A percentile compares a stretch with the other conserved stretches of the same genome.
phyloP scores from a whole-genome alignment of 2,888 invertebrate species.

The Nycteola revayana region DNA sequence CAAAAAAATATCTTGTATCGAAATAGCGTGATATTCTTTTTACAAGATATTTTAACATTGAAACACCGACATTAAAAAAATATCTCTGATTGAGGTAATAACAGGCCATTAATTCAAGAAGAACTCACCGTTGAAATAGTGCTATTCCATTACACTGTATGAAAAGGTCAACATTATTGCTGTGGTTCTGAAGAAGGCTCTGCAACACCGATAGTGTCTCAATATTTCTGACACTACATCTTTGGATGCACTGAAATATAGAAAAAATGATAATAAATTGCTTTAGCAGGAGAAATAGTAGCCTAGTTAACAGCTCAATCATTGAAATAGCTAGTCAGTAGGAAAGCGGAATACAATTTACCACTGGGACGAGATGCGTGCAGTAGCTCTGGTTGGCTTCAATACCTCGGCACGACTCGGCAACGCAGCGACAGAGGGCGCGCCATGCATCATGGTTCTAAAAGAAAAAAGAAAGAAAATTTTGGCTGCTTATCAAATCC shows the following conservation, averaged over 20 bases:
- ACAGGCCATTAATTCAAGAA: no score
- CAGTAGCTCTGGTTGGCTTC: conserved; percentile 59
- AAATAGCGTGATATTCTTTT: no score
- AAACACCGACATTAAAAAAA: no score
- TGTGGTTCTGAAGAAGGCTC: conserved; percentile 51
- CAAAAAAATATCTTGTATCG: no score
- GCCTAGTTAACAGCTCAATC: no score
- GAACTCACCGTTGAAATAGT: conserved; percentile 56
- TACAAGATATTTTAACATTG: no score
- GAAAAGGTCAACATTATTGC: conserved; percentile 51
- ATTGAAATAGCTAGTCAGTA: no score
- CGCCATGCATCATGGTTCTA: conserved; percentile 65
- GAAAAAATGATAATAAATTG: no score
- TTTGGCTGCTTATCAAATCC: no score
- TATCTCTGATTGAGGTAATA: no score
- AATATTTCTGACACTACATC: conserved; percentile 43
- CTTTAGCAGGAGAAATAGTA: no score
- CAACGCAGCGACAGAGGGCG: conserved; percentile 60
- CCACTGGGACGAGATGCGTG: conserved; percentile 61
- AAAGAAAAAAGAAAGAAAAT: conserved; percentile 16
- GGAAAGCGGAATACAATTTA: no score
- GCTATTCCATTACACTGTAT: conserved; percentile 50
- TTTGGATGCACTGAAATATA: conserved; percentile 52
- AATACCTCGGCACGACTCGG: conserved; percentile 49
- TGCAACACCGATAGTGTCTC: conserved; percentile 54